Conservation (phyloP, 2,113 vertebrate species). For the Siniperca knerii region DNA sequence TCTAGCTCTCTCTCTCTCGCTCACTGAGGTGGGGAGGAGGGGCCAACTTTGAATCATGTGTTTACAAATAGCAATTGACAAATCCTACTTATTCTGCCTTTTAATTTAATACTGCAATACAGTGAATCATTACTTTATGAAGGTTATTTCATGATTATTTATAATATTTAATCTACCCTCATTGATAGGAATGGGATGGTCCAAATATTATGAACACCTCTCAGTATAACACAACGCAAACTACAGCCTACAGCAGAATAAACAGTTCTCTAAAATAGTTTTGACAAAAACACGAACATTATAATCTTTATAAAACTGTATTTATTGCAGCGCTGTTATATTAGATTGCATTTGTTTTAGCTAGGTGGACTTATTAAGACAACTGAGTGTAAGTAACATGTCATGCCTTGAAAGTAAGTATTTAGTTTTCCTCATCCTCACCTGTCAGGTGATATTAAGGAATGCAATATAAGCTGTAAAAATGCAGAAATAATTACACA, state of each 20-base stretch:
- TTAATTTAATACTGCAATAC: not conserved
- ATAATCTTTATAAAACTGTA: not conserved
- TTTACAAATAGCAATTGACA: too few species aligned
- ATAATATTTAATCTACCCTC: not conserved
- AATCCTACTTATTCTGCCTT: too few species aligned
- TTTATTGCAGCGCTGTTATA: not conserved
- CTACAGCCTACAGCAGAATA: not conserved
- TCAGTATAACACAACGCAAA: not conserved
- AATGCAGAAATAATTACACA: slow-evolving; percentile 1
- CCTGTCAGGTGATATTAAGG: not conserved
- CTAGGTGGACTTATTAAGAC: not conserved
- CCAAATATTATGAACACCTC: not conserved
- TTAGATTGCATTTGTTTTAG: not conserved
- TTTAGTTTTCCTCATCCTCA: not conserved
- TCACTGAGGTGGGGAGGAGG: too few species aligned
- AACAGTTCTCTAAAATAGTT: not conserved
- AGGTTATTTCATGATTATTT: not conserved
- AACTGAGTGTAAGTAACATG: not conserved
- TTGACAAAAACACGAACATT: not conserved
- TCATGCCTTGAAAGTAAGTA: too few species aligned
- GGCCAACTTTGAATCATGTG: too few species aligned
- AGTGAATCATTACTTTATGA: not conserved
- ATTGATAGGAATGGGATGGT: not conserved
- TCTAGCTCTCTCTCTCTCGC: too few species aligned
- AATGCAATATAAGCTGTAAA: not conserved